Conservation (phyloP, 2,888 invertebrate species). For the Campoplex capitator region DNA sequence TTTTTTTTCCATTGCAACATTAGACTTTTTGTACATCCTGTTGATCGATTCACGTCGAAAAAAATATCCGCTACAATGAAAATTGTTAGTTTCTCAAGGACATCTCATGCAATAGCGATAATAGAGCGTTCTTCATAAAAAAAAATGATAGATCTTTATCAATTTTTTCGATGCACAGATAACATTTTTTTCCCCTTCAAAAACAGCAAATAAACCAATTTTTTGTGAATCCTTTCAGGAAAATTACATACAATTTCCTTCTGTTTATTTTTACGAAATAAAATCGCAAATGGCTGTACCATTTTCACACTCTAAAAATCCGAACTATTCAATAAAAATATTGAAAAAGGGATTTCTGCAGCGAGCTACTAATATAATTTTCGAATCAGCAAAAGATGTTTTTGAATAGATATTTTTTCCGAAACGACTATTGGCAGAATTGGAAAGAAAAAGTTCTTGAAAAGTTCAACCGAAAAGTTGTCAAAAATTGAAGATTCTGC, state of each 20-base stretch:
- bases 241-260: neutral
- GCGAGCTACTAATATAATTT: too few relatives aligned
- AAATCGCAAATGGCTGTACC: neutral
- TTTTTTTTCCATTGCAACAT: neutral
- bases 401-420: neutral
- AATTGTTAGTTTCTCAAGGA: neutral
- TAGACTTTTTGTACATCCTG: neutral
- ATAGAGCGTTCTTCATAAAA: neutral
- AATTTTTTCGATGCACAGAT: neutral
- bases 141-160: neutral
- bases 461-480: neutral
- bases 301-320: too few relatives aligned
- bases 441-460: neutral
- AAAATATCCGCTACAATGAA: neutral
- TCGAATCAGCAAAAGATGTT: neutral
- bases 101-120: neutral
- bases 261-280: neutral
- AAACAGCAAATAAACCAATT: neutral
- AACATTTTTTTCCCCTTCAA: neutral
- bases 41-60: neutral
- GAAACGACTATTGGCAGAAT: neutral
- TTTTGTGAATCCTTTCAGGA: neutral
- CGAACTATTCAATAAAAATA: too few relatives aligned
- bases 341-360: too few relatives aligned
- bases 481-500: neutral